phyloP scores from a whole-genome alignment of 2,888 invertebrate genomes.

The Theretra japonica region DNA sequence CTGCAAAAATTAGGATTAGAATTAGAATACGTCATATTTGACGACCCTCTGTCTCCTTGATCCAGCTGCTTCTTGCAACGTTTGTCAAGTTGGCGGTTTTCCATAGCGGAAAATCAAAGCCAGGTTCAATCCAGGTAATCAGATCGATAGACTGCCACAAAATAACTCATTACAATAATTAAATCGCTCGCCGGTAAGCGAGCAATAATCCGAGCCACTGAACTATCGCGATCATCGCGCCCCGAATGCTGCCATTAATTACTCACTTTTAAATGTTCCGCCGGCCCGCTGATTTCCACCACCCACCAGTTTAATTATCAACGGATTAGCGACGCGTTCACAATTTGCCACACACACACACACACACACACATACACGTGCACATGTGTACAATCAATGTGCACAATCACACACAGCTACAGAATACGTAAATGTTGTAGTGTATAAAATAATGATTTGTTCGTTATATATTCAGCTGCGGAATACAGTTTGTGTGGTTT shows the following conservation, averaged over 20 bases:
- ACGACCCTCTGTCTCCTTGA: too few species aligned
- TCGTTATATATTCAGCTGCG: neutral
- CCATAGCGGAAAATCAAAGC: neutral
- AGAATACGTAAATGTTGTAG: neutral
- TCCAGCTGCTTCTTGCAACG: too few species aligned
- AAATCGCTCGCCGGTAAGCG: neutral
- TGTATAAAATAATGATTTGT: neutral
- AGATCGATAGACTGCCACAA: neutral
- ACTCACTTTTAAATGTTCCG: constrained; percentile 3
- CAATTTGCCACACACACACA: neutral
- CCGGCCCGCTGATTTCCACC: neutral
- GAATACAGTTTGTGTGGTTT: neutral
- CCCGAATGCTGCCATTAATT: constrained; percentile 6
- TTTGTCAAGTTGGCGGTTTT: too few species aligned
- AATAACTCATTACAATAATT: constrained; percentile 6
- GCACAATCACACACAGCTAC: neutral
- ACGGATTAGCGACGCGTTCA: constrained; percentile 19
- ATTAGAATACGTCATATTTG: too few species aligned
- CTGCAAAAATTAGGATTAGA: too few species aligned
- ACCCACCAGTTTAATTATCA: constrained; percentile 4
- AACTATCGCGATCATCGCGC: neutral
- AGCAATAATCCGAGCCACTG: neutral
- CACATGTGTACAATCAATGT: too few species aligned
- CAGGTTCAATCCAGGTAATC: neutral
- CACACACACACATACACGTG: neutral